A percentile compares a stretch with the other conserved stretches of the same genome.
Evolutionary conservation across 37 sponge, comb jelly and placozoan species (phyloP).

Genomic region (Bolinopsis microptera): DNA sequence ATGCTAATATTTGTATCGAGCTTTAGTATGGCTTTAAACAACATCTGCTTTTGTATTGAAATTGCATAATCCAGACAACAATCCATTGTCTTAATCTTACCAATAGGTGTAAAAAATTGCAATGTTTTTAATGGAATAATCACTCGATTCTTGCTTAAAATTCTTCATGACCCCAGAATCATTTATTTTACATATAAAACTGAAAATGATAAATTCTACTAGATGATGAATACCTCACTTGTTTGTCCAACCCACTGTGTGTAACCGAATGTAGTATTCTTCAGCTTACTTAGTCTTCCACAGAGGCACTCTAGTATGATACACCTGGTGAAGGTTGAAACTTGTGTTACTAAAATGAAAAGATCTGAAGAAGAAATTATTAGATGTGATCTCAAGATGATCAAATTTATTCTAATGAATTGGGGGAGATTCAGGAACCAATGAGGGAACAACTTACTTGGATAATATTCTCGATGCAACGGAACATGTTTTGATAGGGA

Average conservation of each 20-base stretch:
- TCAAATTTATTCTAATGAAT: neutral
- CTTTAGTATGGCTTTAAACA: too few species aligned
- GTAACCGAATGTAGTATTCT: constrained; percentile 30
- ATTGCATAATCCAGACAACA: too few species aligned
- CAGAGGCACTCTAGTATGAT: constrained; percentile 12
- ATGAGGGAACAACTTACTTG: neutral
- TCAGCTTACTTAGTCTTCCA: constrained; percentile 16
- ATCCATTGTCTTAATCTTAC: too few species aligned
- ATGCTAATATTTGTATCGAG: too few species aligned
- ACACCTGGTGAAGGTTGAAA: neutral
- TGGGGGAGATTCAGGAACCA: neutral
- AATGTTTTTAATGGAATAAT: too few species aligned
- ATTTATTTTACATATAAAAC: too few species aligned
- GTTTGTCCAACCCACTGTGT: neutral
- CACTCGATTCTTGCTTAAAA: too few species aligned
- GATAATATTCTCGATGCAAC: neutral
- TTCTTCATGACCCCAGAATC: too few species aligned
- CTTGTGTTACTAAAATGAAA: neutral
- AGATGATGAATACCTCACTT: constrained; percentile 16
- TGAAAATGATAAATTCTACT: too few species aligned
- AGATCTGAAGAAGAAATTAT: neutral
- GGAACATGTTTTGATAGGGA: constrained; percentile 19
- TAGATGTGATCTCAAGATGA: neutral
- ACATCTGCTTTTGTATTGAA: too few species aligned
- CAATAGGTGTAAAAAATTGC: too few species aligned